phyloP scores from a whole-genome alignment of 2,797 vertebrate species.

The Myoxocephalus aenaeus region DNA sequence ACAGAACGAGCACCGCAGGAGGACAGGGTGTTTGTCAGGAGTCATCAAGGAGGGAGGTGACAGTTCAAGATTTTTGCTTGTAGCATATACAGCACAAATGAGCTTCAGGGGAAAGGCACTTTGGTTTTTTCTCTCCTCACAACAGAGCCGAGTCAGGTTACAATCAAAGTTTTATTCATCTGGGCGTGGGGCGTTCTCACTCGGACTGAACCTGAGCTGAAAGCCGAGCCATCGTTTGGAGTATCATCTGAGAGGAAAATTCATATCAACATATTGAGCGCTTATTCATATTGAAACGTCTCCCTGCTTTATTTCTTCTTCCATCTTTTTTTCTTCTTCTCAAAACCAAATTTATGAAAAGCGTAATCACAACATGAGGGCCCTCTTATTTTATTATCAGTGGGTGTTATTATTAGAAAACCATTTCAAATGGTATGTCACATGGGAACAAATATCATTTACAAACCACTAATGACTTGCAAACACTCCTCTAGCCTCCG shows the following conservation, averaged over 20 bases:
- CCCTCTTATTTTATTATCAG: constrained; percentile 97
- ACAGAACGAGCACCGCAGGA: constrained; percentile 74
- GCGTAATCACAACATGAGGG: constrained; percentile 92
- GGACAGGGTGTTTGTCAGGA: constrained; percentile 79
- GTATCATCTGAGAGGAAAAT: constrained; percentile 81
- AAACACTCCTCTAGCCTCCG: constrained; percentile 95
- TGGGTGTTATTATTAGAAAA: constrained; percentile 98
- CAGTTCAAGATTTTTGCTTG: constrained; percentile 75
- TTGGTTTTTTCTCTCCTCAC: constrained; percentile 34
- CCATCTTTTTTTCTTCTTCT: constrained; percentile 39
- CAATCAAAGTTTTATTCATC: constrained; percentile 31
- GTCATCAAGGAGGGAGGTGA: constrained; percentile 76
- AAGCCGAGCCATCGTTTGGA: constrained; percentile 26
- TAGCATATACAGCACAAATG: constrained; percentile 48
- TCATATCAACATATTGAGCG: constrained; percentile 60
- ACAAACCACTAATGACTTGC: constrained; percentile 99
- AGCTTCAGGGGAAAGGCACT: constrained; percentile 52
- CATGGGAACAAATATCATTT: constrained; percentile 99
- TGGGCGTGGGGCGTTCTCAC: constrained; percentile 16
- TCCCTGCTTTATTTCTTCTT: background rate
- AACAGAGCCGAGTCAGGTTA: constrained; percentile 47
- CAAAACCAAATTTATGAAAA: constrained; percentile 87
- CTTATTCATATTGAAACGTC: constrained; percentile 81
- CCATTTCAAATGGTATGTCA: constrained; percentile 99
- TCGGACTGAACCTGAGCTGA: constrained; percentile 34